phyloP scores from a whole-genome alignment of 1,140 invertebrate species.

The Heliconius eleuchia region DNA sequence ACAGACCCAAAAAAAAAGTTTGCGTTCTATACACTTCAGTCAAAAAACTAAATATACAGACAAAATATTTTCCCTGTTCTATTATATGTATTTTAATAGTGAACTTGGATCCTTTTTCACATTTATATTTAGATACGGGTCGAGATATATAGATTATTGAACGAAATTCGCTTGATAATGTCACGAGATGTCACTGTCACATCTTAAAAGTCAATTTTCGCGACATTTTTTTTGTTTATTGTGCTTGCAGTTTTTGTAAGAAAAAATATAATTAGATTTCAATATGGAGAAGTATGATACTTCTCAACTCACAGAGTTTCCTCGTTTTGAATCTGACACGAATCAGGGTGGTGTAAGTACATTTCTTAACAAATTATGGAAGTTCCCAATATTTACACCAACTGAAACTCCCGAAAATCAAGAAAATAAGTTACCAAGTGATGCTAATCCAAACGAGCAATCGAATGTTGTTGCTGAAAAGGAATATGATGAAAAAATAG shows the following conservation, averaged over 20 bases:
- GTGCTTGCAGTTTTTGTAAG: neutral
- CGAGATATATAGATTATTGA: neutral
- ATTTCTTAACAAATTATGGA: conserved; percentile 78
- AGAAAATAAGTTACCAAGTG: conserved; percentile 49
- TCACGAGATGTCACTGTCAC: conserved; percentile 18
- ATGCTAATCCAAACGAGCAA: conserved; percentile 42
- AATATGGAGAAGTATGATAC: conserved; percentile 74
- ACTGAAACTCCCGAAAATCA: conserved; percentile 54
- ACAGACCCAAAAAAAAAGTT: too few species aligned
- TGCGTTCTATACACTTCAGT: too few species aligned
- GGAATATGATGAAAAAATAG: conserved; percentile 59
- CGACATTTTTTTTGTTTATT: conserved; percentile 29
- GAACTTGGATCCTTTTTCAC: neutral
- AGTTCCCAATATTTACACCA: conserved; percentile 72
- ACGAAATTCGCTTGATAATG: neutral
- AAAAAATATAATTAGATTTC: neutral
- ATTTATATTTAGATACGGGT: neutral
- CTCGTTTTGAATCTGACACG: conserved; percentile 72
- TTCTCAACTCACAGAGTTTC: conserved; percentile 76
- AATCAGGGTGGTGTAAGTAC: conserved; percentile 74
- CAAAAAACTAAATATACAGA: too few species aligned
- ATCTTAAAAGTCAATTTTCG: neutral
- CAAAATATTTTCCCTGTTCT: neutral
- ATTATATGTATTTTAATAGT: neutral
- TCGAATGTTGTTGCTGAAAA: conserved; percentile 48